Percentiles rank a stretch among this genome's conserved stretches.
phyloP scores from a whole-genome alignment of 2,797 vertebrate species.

The Novumbra hubbsi region DNA sequence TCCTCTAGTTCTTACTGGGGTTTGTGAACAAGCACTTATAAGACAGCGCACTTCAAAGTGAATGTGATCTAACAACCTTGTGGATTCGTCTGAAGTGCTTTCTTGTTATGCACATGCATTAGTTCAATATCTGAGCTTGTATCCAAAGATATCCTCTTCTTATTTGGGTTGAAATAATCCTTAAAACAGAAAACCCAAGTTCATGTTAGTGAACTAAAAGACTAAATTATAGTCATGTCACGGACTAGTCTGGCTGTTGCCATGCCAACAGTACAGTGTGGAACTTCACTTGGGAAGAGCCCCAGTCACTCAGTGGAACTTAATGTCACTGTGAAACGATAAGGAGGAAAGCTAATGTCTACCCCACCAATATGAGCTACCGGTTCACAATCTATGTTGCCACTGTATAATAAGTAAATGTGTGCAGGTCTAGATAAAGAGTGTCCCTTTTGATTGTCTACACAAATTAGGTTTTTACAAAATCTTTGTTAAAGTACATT shows the following conservation, averaged over 20 bases:
- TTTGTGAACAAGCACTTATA: neutral
- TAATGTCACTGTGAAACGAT: neutral
- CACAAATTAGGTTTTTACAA: neutral
- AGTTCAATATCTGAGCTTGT: neutral
- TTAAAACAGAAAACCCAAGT: neutral
- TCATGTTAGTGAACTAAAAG: conserved; percentile 15
- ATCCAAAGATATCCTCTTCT: neutral
- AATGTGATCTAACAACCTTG: neutral
- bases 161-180: neutral
- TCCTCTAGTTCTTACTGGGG: neutral
- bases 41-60: neutral
- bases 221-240: conserved; percentile 31
- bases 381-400: neutral
- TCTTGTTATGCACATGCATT: neutral
- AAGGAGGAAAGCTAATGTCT: neutral
- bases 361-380: neutral
- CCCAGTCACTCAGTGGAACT: conserved; percentile 15
- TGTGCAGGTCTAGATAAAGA: neutral
- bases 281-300: conserved; percentile 38
- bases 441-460: neutral
- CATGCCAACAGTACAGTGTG: conserved; percentile 47
- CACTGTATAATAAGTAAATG: neutral
- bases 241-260: conserved; percentile 47
- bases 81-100: neutral
- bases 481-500: neutral